Percentiles rank a stretch among this genome's conserved stretches.
Conservation (phyloP, 2,113 vertebrate genomes). For the Gallinago media region DNA sequence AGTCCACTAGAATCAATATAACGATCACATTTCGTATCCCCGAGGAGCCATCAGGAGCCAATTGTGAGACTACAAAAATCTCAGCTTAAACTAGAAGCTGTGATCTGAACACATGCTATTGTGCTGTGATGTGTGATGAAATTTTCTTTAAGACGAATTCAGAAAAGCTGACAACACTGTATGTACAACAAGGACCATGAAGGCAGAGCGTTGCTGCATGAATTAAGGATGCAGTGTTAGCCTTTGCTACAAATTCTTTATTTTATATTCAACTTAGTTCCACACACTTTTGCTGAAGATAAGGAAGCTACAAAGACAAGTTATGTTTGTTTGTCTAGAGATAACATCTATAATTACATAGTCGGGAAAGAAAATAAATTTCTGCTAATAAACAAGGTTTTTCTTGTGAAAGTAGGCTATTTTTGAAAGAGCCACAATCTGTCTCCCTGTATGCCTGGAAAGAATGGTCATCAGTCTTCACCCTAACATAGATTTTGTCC, state of each 20-base stretch:
- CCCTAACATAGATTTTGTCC: neutral
- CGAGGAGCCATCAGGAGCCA: neutral
- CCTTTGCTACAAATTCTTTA: neutral
- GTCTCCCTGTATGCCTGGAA: neutral
- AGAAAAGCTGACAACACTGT: neutral
- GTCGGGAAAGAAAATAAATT: neutral
- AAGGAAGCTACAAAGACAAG: neutral
- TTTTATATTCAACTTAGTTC: neutral
- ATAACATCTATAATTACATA: slow-evolving; percentile 35
- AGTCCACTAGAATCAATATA: slow-evolving; percentile 41
- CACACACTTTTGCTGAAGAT: neutral
- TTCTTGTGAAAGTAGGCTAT: neutral
- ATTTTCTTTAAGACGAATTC: neutral
- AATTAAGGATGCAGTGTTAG: neutral
- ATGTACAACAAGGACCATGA: neutral
- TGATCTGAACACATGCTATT: neutral
- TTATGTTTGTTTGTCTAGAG: neutral
- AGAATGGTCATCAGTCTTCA: neutral
- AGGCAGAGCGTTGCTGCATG: neutral
- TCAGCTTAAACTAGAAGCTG: neutral
- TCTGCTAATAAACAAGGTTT: slow-evolving; percentile 10
- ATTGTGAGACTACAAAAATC: neutral
- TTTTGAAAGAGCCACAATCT: slow-evolving; percentile 26
- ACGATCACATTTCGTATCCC: slow-evolving; percentile 20
- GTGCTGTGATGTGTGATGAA: neutral